Base-by-base conservation (phyloP, 2,888 invertebrate species). In the Nomada fabriciana region DNA sequence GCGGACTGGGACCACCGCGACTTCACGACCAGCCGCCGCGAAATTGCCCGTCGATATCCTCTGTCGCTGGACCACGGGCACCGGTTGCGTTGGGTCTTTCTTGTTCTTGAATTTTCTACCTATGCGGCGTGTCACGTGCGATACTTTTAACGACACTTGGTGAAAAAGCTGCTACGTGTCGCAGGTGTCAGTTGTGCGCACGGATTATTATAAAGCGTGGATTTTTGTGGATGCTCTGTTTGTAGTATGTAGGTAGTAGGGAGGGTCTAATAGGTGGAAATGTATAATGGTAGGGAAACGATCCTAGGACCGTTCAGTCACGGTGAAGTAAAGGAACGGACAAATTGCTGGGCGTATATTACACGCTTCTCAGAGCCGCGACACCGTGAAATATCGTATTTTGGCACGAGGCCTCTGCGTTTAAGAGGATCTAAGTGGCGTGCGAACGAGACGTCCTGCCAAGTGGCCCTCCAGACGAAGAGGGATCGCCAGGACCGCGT, bases 311-410 rank as follows among this genome's bases (percentile, higher is more conserved):
- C 4, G 90, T 92, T 88, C 89, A 87, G 79, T 76, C 71, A 77
- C 67, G 85, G 79, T 80, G 76, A 73, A 83, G 84, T 84, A 82
- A 86, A 88, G 87, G 86, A 87, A 89, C 88, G 89, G 90, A 92
- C 93, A 93, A 93, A 93, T 92, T 92, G 91, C 89, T 86, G 82
- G 86, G 90, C 89, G 90, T 89, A 90, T 91, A 91, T 92, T 91
- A 92, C 92, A 92, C 89, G 91, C 87, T 90, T 90, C 91, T 91
- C 89, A 89, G 89, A 87, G 85, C 77, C 82, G 80, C 82, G 77
- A 80, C 80, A 84, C 85, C 83, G 87, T 92, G 91, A 93, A 92
- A 92, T 92, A 92, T 92, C 88, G 91, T 89, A 91, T 92, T 92
- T 91, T 92, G 90, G 89, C 91, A 90, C 90, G 90, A 89, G 89